Base-by-base conservation (phyloP, 2,888 invertebrate genomes). In the Hipparchia semele region DNA sequence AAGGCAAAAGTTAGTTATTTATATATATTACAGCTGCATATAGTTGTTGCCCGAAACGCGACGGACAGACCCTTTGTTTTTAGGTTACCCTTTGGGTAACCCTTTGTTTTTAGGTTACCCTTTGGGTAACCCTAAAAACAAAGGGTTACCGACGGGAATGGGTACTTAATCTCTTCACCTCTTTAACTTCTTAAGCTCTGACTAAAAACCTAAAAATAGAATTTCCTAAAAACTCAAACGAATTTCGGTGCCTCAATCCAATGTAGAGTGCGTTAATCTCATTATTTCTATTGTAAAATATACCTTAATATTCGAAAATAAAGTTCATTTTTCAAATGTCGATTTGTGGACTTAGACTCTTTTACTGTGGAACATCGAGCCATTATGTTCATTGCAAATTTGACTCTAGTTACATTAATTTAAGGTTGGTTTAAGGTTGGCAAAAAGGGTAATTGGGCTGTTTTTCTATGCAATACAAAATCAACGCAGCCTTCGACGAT, bases 401-500 rank as follows among this genome's bases (percentile, higher is more conserved):
- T 8, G 12, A 33, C 73, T 13, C 73, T 68, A 75, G 6, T 0
- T 0, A 0, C 1, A 12, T 12, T 0, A 1, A 0, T 0, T 12
- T 65, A 78, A 64, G n/a, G 74, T 72, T 67, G 23, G 53, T 13
- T 73, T 64, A 75, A 2, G 8, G 62, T 54, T 70, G 13, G 0
- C 33, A 12, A 0, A 5, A 13, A 3, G 3, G 60, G 61, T 33
- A 64, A 8, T 70, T 76, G 61, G 6, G 79, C 58, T 76, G 33
- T 82, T 84, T 73, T 73, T 45, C 9, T 49, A 53, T 4, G n/a
- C 39, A 13, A 45, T 51, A 12, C 69, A 12, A 49, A 60, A 13
- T 70, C 64, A 73, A 72, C 78, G 80, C 79, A 87, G 84, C 87
- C 87, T 86, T 87, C 85, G 77, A 84, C 82, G 81, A 82, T 85